Base-by-base conservation (phyloP, 2,113 vertebrate species). In the Furnarius figulus region DNA sequence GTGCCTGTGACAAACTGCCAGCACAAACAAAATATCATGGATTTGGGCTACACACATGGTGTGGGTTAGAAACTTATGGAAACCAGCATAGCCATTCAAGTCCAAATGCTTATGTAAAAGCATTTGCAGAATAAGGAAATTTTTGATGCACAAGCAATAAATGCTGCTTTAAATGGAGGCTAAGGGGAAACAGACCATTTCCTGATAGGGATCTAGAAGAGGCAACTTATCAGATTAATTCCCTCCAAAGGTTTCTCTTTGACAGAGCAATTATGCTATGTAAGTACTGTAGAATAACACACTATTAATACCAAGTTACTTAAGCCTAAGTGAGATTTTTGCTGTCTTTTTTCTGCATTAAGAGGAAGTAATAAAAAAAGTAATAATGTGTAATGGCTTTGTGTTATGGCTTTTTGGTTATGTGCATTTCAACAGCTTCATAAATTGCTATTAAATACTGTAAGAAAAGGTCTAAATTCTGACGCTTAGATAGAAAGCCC, bases 1-100 rank as follows among this genome's bases (percentile, higher is more conserved):
- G 99, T 99, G 58, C 99, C 99, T n/a, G 99, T 99, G 76, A 99
- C 99, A 96, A 99, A 99, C 99, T 99, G 89, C 8, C 79, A 83
- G 82, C 8, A 30, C 73, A 97, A 87, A 96, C 31, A 93, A 40
- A 93, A 79, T 8, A 33, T 79, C 40, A 70, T 1, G 4, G 11
- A n/a, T 50, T 31, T 5, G 9, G 24, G 71, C 66, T 21, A 53
- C 39, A 12, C 82, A 76, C 37, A 12, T 1, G 17, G 49, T 14
- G 37, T 9, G 21, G 11, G 7, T 52, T 44, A 56, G 6, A n/a
- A 73, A 31, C 53, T 8, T 19, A 67, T 55, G 84, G 53, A 1
- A 39, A 56, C 6, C 61, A 71, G 61, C 53, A 39, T n/a, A 31
- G 5, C 31, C 80, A 63, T 33, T 15, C 4, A 52, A 52, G 55